These are phyloP conservation scores for Tethea ocularis DNA, from an alignment of 2,888 invertebrate genomes.

Conservation along the genomic window DNA sequence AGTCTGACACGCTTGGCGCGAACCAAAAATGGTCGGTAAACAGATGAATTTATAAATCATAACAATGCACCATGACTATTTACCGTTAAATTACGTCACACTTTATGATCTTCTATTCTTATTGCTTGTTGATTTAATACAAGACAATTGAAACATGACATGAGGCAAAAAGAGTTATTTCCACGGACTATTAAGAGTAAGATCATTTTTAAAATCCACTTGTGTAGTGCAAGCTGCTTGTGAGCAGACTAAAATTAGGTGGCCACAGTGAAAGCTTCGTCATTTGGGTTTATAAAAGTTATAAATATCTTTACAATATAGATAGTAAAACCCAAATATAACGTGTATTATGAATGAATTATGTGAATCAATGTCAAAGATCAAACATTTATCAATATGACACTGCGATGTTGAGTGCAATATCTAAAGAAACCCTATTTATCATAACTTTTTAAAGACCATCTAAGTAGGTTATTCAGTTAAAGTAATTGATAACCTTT, in stretches of 20 bases:
- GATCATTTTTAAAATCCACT: not conserved
- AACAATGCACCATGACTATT: conserved; percentile 8
- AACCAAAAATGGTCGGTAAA: conserved; percentile 22
- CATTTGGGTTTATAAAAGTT: not conserved
- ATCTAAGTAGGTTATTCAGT: no score
- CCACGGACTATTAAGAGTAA: not conserved
- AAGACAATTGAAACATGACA: not conserved
- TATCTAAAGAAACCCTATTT: not conserved
- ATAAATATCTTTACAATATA: not conserved
- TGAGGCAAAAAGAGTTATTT: not conserved
- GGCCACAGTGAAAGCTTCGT: not conserved
- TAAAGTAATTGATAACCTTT: not conserved
- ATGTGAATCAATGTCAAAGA: not conserved
- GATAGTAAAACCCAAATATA: not conserved
- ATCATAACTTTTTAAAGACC: not conserved
- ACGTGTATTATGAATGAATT: not conserved
- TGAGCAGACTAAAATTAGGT: no score
- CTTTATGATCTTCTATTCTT: not conserved
- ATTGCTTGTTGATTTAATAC: not conserved
- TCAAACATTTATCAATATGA: not conserved
- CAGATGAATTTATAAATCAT: conserved; percentile 23
- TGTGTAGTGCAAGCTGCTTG: not conserved
- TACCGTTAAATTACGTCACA: conserved; percentile 11
- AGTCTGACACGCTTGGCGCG: conserved; percentile 10
- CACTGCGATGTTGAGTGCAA: not conserved